phyloP scores from a whole-genome alignment of 2,888 invertebrate species.

The Crematogaster levior region DNA sequence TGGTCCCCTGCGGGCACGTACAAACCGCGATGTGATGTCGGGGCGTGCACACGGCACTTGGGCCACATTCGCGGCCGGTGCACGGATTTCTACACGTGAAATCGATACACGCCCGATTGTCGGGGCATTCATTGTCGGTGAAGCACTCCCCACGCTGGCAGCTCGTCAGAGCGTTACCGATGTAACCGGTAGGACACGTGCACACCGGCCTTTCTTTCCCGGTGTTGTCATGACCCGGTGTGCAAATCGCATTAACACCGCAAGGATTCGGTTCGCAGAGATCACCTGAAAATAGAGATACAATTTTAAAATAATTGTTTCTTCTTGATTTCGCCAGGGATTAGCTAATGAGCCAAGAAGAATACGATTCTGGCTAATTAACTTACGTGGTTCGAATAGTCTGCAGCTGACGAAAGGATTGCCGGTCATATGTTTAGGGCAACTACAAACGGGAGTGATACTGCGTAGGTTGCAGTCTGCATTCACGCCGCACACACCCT shows the following conservation, averaged over 20 bases:
- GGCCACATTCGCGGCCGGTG: constrained; percentile 91
- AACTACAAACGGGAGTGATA: constrained; percentile 94
- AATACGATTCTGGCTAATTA: background rate
- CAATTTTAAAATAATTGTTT: background rate
- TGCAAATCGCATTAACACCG: constrained; percentile 92
- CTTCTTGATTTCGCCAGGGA: background rate
- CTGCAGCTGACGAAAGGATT: constrained; percentile 94
- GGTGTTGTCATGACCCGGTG: constrained; percentile 93
- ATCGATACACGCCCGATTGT: constrained; percentile 92
- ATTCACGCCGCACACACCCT: constrained; percentile 92
- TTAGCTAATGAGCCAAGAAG: background rate
- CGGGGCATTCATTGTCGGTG: constrained; percentile 91
- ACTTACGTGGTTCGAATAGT: constrained; percentile 91
- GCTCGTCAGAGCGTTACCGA: constrained; percentile 91
- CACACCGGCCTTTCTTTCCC: constrained; percentile 95
- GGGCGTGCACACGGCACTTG: constrained; percentile 91
- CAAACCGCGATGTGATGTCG: constrained; percentile 93
- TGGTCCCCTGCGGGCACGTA: constrained; percentile 91
- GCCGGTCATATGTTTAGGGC: constrained; percentile 95
- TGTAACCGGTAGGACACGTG: constrained; percentile 92
- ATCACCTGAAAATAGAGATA: constrained; percentile 88
- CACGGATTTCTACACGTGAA: constrained; percentile 91
- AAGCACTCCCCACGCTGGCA: constrained; percentile 94
- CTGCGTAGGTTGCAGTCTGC: constrained; percentile 93
- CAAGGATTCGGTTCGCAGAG: constrained; percentile 96